Percentiles rank a stretch among this genome's conserved stretches.
These are phyloP conservation scores for Patella depressa DNA, from an alignment of 2,888 invertebrate species.

Conservation along the genomic window DNA sequence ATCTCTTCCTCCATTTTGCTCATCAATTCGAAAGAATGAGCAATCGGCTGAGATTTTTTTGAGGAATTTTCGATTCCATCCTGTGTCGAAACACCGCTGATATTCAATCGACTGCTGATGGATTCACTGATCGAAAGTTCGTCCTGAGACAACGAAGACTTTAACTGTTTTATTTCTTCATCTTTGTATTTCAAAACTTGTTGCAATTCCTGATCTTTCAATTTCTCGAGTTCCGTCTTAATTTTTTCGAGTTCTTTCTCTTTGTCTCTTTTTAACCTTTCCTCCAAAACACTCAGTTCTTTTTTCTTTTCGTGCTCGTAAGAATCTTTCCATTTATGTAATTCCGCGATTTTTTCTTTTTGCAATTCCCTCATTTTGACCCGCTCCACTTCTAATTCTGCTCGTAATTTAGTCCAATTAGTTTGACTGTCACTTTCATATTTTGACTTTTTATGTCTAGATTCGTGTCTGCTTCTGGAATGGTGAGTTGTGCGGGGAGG, in stretches of 20 bases:
- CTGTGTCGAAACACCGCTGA: not conserved
- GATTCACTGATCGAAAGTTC: conserved; percentile 6
- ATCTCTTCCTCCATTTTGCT: conserved; percentile 48
- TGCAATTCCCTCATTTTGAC: conserved; percentile 54
- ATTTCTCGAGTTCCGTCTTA: conserved; percentile 53
- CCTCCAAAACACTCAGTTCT: conserved; percentile 46
- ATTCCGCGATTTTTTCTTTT: conserved; percentile 59
- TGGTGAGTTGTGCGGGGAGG: not conserved
- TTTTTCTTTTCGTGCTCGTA: conserved; percentile 54
- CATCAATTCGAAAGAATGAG: not conserved
- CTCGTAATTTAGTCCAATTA: conserved; percentile 51
- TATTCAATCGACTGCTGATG: not conserved
- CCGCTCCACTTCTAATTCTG: conserved; percentile 61
- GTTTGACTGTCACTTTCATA: conserved; percentile 43
- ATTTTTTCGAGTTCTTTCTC: conserved; percentile 51
- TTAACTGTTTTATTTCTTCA: conserved; percentile 55
- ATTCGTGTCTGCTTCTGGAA: conserved; percentile 20
- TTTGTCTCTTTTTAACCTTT: conserved; percentile 49
- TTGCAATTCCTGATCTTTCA: conserved; percentile 61
- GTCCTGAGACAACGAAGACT: conserved; percentile 11
- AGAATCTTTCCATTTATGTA: conserved; percentile 51
- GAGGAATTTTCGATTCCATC: conserved; percentile 13
- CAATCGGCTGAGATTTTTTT: conserved; percentile 6
- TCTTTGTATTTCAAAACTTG: conserved; percentile 62
- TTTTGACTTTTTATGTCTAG: conserved; percentile 21